These are phyloP conservation scores for Tympanoctomys barrerae DNA, from an alignment of 2,797 vertebrate genomes.

Conservation along the genomic window DNA sequence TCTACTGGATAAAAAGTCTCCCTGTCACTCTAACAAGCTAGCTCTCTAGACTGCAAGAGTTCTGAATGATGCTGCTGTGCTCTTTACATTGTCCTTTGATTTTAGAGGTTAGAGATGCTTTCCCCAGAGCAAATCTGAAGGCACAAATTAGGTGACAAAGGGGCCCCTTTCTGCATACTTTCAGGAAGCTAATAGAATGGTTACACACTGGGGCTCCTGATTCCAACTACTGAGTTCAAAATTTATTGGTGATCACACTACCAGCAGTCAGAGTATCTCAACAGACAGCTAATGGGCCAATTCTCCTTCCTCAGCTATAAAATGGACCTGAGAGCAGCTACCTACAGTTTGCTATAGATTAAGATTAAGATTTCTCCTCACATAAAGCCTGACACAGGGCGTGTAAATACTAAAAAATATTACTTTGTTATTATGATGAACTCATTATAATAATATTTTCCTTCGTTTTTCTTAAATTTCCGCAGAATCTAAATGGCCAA, in stretches of 20 bases:
- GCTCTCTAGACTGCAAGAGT: not conserved
- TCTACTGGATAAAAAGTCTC: conserved; percentile 38
- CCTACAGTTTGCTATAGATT: not conserved
- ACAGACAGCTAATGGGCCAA: not conserved
- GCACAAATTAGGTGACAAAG: not conserved
- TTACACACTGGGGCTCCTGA: not conserved
- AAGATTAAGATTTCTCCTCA: not conserved
- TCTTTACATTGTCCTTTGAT: conserved; percentile 30
- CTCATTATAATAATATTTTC: not conserved
- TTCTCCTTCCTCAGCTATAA: not conserved
- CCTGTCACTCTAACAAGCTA: conserved; percentile 52
- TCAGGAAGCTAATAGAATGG: not conserved
- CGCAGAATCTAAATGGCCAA: conserved; percentile 26
- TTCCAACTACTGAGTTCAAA: not conserved
- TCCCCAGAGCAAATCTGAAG: not conserved
- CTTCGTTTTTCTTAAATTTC: conserved; percentile 11
- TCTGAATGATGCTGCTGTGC: not conserved
- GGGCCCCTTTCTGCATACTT: not conserved
- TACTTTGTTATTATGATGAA: not conserved
- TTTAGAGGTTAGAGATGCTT: not conserved
- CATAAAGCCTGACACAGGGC: not conserved
- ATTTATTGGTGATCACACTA: not conserved
- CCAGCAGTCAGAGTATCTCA: not conserved
- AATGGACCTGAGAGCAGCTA: not conserved
- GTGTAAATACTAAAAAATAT: not conserved